Base-by-base conservation (phyloP, 2,797 vertebrate genomes). In the Falco rusticolus region DNA sequence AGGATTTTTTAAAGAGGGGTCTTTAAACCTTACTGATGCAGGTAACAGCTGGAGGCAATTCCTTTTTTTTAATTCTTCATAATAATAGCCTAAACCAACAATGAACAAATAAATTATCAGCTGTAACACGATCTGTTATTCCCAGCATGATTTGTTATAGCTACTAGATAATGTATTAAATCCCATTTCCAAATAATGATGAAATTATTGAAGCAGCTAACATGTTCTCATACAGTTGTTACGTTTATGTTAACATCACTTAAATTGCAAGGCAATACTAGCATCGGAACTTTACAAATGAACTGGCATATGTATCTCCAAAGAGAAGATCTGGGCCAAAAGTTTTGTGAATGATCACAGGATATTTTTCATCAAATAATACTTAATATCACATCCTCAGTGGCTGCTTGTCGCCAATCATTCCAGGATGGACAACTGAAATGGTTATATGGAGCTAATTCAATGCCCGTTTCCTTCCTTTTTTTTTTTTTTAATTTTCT, bases 1-100 rank as follows among this genome's bases (percentile, higher is more conserved):
- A 45, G 0, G 5, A 54, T 50, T 61, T 83, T 53, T 57, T 61
- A 24, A 48, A 3, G 24, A n/a, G 47, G 2, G 1, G 0, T 4
- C 8, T 86, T 93, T 86, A 84, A 75, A 64, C 16, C 1, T 41
- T n/a, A 11, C 4, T 25, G 12, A 22, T 18, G 19, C 14, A 70
- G 5, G 16, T 50, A 28, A 41, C 12, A 51, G 16, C 28, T 25
- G 25, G 20, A 71, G 84, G 18, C 9, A 51, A 3, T 26, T 9
- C 2, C 7, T 16, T 66, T 33, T 20, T 22, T 43, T 14, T 11
- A n/a, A 39, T 31, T 81, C 16, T 48, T 68, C 12, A 4, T 82
- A 45, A 71, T 47, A 39, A 26, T 13, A 56, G 3, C 18, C 33
- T 51, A 51, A 4, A 57, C 16, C 11, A 61, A 33, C 6, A 33